A percentile compares a stretch with the other conserved stretches of the same genome.
Conservation (phyloP, 2,113 vertebrate genomes). For the Syrmaticus mikado region DNA sequence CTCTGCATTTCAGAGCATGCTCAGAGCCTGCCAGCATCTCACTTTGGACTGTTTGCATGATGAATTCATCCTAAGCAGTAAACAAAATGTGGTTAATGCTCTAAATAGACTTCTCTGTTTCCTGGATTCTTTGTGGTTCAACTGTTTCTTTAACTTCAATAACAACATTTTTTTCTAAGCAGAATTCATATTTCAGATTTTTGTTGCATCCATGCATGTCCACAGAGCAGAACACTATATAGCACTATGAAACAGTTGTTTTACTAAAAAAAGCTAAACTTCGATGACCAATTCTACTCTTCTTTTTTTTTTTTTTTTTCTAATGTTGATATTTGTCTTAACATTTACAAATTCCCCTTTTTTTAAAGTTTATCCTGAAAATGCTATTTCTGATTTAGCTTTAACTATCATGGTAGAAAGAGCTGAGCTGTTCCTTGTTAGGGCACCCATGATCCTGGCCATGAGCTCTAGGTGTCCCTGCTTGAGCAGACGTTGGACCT, state of each 20-base stretch:
- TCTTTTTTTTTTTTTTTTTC: not conserved
- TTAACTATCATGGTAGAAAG: not conserved
- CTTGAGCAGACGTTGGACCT: not conserved
- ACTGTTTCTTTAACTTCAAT: conserved; percentile 6
- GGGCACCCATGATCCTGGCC: not conserved
- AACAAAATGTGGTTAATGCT: conserved; percentile 73
- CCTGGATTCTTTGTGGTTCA: conserved; percentile 26
- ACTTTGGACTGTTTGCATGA: conserved; percentile 61
- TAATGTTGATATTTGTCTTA: not conserved
- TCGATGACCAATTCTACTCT: not conserved
- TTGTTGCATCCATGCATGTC: not conserved
- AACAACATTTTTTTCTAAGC: conserved; percentile 12
- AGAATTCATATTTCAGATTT: not conserved
- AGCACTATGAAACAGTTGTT: not conserved
- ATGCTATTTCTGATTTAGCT: not conserved
- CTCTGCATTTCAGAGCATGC: conserved; percentile 27
- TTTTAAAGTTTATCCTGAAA: not conserved
- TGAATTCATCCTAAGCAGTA: conserved; percentile 72
- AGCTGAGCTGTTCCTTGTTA: not conserved
- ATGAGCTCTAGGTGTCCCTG: not conserved
- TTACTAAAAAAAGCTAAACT: not conserved
- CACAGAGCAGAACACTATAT: not conserved
- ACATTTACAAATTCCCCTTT: not conserved
- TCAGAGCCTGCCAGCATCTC: conserved; percentile 71
- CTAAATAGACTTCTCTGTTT: conserved; percentile 59